A percentile compares a stretch with the other conserved stretches of the same genome.
These are phyloP conservation scores for Tachysurus fulvidraco DNA, from an alignment of 2,113 vertebrate species.

Conservation along the genomic window DNA sequence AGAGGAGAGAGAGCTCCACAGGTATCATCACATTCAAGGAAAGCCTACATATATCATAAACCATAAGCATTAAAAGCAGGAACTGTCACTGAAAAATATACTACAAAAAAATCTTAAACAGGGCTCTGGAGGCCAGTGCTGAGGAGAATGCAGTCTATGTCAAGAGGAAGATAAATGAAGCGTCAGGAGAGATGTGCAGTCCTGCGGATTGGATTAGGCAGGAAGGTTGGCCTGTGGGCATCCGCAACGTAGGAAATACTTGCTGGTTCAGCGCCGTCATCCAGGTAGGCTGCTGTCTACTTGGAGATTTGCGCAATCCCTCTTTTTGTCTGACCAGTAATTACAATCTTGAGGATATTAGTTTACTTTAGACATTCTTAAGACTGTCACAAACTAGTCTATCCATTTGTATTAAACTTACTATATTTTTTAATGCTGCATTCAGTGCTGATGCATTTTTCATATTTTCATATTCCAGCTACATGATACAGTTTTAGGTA, in stretches of 20 bases:
- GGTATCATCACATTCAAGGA: conserved; percentile 61
- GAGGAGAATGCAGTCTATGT: conserved; percentile 79
- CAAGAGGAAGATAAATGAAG: conserved; percentile 89
- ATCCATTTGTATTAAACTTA: neutral
- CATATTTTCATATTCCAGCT: too few relatives aligned
- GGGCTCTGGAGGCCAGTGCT: conserved; percentile 72
- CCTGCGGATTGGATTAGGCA: conserved; percentile 85
- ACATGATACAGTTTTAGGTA: too few relatives aligned
- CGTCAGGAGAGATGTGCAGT: conserved; percentile 79
- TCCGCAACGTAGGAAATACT: conserved; percentile 94
- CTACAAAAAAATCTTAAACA: conserved; percentile 53
- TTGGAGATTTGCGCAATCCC: neutral
- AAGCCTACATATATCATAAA: neutral
- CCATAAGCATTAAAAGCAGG: neutral
- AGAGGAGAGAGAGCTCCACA: conserved; percentile 76
- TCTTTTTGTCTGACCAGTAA: neutral
- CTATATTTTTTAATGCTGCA: too few relatives aligned
- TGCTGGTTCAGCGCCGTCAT: conserved; percentile 99
- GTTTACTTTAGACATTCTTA: neutral
- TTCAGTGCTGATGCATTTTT: too few relatives aligned
- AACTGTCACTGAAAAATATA: neutral
- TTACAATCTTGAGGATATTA: neutral
- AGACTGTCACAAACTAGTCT: too few relatives aligned
- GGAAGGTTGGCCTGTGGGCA: conserved; percentile 89
- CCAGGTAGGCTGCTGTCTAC: conserved; percentile 77